Percentiles rank a stretch among this genome's conserved stretches.
phyloP scores from a whole-genome alignment of 2,797 vertebrate genomes.

The Crax fasciolata region DNA sequence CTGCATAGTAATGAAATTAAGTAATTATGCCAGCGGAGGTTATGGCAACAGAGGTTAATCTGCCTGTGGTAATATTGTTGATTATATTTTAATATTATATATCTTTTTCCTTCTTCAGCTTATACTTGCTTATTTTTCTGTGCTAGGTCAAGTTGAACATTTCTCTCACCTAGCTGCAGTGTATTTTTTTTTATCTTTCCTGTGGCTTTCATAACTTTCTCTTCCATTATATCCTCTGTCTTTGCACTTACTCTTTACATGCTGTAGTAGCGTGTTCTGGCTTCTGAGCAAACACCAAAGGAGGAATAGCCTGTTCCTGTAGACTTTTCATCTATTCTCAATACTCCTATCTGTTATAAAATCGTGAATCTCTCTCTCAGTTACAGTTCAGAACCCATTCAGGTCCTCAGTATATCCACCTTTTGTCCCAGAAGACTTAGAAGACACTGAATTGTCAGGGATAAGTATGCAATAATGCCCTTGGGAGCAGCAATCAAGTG shows the following conservation, averaged over 20 bases:
- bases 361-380: neutral
- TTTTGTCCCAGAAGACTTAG: neutral
- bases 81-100: neutral
- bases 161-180: neutral
- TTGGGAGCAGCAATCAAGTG: neutral
- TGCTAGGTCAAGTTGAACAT: neutral
- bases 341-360: neutral
- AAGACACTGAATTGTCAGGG: neutral
- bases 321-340: neutral
- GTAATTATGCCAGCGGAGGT: neutral
- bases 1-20: neutral
- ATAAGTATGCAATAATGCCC: neutral
- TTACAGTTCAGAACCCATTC: neutral
- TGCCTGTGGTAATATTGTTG: neutral
- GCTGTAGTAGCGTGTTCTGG: neutral
- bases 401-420: neutral
- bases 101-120: neutral
- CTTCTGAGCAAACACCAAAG: neutral
- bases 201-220: neutral
- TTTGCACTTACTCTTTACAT: neutral
- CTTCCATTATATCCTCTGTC: neutral
- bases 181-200: neutral
- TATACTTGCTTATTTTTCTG: neutral
- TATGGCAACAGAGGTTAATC: neutral
- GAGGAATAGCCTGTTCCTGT: neutral